phyloP scores from a whole-genome alignment of 2,797 vertebrate species.

The Ictinia mississippiensis region DNA sequence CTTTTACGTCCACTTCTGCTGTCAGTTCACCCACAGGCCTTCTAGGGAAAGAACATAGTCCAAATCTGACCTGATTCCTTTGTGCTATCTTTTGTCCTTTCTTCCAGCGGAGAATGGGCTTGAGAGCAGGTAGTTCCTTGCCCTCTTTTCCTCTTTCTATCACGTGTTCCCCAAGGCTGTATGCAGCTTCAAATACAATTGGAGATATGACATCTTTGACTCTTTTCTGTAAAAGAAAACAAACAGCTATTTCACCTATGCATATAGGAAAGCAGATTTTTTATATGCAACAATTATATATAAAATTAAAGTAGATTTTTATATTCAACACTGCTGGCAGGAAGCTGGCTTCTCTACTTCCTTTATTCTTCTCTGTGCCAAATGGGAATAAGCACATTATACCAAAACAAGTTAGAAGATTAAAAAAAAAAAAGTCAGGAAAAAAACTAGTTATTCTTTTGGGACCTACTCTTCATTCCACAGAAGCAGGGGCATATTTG shows the following conservation, averaged over 20 bases:
- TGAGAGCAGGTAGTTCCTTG: conserved; percentile 84
- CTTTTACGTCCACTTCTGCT: not conserved
- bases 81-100: conserved; percentile 90
- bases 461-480: not conserved
- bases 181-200: conserved; percentile 90
- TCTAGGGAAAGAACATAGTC: not conserved
- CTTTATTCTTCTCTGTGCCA: not conserved
- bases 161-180: conserved; percentile 85
- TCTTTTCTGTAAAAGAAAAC: conserved; percentile 82
- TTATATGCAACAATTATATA: not conserved
- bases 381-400: not conserved
- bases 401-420: not conserved
- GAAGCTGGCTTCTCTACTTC: not conserved
- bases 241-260: not conserved
- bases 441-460: not conserved
- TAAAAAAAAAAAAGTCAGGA: not conserved
- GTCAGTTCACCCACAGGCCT: not conserved
- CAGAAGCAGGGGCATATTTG: not conserved
- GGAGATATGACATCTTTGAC: conserved; percentile 94
- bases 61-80: conserved; percentile 87
- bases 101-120: conserved; percentile 92
- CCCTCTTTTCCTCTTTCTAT: conserved; percentile 70
- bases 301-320: not conserved
- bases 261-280: not conserved
- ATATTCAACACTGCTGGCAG: not conserved